Evolutionary conservation across 1,140 invertebrate genomes (phyloP).

Genomic region (Idris sp.): DNA sequence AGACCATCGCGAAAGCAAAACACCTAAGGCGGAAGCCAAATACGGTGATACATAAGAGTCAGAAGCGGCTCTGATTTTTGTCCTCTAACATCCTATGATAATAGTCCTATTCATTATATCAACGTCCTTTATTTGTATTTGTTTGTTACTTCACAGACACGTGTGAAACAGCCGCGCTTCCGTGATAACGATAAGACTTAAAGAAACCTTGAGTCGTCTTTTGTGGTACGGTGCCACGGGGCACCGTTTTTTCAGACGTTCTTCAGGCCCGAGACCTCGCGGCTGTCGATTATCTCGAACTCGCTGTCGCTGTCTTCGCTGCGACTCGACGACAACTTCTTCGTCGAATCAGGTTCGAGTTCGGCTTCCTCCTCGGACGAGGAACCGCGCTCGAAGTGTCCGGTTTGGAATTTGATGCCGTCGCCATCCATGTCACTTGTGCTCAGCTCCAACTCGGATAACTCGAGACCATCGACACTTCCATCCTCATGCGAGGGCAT

Average conservation of each 20-base stretch:
- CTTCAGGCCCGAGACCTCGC: constrained; percentile 66
- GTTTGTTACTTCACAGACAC: constrained; percentile 24
- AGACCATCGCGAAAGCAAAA: constrained; percentile 65
- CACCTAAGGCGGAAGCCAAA: constrained; percentile 65
- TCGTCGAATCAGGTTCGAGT: constrained; percentile 59
- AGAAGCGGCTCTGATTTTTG: constrained; percentile 45
- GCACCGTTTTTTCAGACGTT: constrained; percentile 68
- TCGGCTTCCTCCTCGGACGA: constrained; percentile 73
- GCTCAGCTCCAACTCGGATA: constrained; percentile 73
- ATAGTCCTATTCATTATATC: constrained; percentile 52
- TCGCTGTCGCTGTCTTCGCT: constrained; percentile 75
- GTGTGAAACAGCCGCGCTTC: constrained; percentile 23
- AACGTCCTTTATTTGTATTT: constrained; percentile 44
- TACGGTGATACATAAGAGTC: constrained; percentile 59
- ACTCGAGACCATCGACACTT: constrained; percentile 69
- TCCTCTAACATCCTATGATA: constrained; percentile 57
- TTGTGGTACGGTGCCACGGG: not conserved
- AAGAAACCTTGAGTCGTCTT: constrained; percentile 22
- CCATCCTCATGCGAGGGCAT: constrained; percentile 76
- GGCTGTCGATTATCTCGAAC: constrained; percentile 75
- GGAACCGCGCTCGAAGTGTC: constrained; percentile 72
- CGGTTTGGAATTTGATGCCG: constrained; percentile 71
- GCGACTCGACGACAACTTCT: constrained; percentile 48
- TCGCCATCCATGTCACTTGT: constrained; percentile 68
- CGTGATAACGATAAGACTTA: constrained; percentile 45